Evolutionary conservation across 2,113 vertebrate species (phyloP).

Genomic region (Copsychus sechellarum): DNA sequence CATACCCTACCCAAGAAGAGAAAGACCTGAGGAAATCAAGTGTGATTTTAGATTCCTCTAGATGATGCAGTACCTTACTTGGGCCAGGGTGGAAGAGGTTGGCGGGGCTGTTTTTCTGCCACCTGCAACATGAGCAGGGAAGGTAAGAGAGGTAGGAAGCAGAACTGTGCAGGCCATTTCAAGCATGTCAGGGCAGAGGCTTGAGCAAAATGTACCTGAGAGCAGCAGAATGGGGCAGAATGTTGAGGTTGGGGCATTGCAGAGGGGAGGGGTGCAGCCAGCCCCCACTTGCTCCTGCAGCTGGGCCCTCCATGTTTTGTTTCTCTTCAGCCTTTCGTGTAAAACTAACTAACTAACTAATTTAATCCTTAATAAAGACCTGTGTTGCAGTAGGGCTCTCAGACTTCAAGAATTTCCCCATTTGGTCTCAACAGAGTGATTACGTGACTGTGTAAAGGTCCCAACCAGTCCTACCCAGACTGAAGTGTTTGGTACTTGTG

Average conservation of each 20-base stretch:
- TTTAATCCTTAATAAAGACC: background rate
- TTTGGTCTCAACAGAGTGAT: background rate
- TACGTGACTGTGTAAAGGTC: background rate
- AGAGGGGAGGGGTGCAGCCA: background rate
- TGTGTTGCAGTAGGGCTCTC: background rate
- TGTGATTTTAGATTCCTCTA: background rate
- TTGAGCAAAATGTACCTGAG: rapidly evolving
- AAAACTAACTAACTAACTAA: background rate
- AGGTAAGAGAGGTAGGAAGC: rapidly evolving
- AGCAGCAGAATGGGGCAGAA: background rate
- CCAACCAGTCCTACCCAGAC: too few species aligned
- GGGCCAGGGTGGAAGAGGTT: background rate
- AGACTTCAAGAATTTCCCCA: background rate
- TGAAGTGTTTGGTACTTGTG: background rate
- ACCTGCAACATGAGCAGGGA: background rate
- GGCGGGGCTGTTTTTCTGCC: background rate
- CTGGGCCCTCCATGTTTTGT: rapidly evolving
- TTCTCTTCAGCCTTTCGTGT: background rate
- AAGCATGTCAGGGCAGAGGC: rapidly evolving
- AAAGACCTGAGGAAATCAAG: background rate
- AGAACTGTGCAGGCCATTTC: rapidly evolving
- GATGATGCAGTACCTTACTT: background rate
- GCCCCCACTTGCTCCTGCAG: rapidly evolving
- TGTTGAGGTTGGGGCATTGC: rapidly evolving
- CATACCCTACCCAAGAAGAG: background rate